Conservation (phyloP, 2,113 vertebrate genomes). For the Platysteira castanea region DNA sequence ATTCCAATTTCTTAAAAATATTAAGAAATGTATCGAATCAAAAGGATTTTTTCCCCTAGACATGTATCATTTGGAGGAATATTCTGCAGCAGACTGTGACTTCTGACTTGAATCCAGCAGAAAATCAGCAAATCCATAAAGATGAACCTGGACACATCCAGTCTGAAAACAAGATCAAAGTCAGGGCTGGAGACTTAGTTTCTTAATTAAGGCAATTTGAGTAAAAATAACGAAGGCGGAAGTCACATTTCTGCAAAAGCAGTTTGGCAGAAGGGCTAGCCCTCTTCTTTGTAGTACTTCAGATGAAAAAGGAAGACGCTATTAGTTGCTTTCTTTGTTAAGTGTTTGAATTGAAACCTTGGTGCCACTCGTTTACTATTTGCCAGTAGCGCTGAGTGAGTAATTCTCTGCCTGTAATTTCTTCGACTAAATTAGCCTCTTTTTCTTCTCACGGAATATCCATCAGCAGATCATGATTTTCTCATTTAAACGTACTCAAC, state of each 20-base stretch:
- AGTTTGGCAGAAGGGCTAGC: conserved; percentile 16
- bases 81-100: neutral
- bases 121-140: neutral
- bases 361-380: neutral
- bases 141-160: neutral
- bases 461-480: conserved; percentile 48
- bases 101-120: neutral
- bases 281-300: conserved; percentile 5
- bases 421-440: conserved; percentile 38
- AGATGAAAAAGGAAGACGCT: neutral
- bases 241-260: conserved; percentile 14
- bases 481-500: neutral
- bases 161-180: neutral
- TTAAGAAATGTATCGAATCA: neutral
- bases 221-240: neutral
- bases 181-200: neutral
- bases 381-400: conserved; percentile 16
- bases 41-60: neutral
- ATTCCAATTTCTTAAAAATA: neutral
- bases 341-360: conserved; percentile 45
- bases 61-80: neutral
- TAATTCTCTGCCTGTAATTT: conserved; percentile 42
- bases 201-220: conserved; percentile 29
- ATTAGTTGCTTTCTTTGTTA: conserved; percentile 46
- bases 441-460: conserved; percentile 37